Evolutionary conservation across 2,888 invertebrate species (phyloP).

Genomic region (Incurvaria masculella): DNA sequence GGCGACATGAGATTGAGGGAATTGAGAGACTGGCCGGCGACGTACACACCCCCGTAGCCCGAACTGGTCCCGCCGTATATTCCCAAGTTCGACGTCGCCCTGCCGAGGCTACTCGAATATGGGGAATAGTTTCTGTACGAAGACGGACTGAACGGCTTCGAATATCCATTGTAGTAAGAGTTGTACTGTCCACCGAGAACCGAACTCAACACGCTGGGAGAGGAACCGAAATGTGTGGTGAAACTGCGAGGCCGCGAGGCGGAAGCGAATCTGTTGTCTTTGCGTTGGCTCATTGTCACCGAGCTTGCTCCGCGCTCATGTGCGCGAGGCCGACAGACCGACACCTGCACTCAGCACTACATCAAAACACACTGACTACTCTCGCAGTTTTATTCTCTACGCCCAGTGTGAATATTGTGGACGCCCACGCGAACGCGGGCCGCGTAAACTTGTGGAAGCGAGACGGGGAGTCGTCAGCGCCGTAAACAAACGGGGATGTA

Average conservation of each 20-base stretch:
- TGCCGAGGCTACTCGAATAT: conserved; percentile 40
- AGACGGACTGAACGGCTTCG: conserved; percentile 20
- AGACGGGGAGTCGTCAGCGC: conserved; percentile 17
- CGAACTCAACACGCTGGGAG: conserved; percentile 41
- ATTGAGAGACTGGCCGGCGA: conserved; percentile 56
- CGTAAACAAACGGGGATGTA: neutral
- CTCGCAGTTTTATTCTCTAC: conserved; percentile 32
- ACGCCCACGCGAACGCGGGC: conserved; percentile 27
- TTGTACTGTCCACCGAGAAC: conserved; percentile 32
- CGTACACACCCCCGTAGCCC: conserved; percentile 66
- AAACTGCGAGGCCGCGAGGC: conserved; percentile 40
- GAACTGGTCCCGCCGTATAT: conserved; percentile 62
- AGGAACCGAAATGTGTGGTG: conserved; percentile 41
- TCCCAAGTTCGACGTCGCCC: conserved; percentile 35
- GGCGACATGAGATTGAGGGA: conserved; percentile 59
- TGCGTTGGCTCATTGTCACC: conserved; percentile 41
- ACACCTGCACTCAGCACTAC: conserved; percentile 32
- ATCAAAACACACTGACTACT: conserved; percentile 43
- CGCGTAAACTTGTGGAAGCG: conserved; percentile 26
- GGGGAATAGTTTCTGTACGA: conserved; percentile 45
- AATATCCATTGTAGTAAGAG: conserved; percentile 26
- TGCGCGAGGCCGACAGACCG: conserved; percentile 12
- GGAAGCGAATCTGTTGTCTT: conserved; percentile 32
- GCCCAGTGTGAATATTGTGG: conserved; percentile 37
- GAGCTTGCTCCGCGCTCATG: neutral